Base-by-base conservation (phyloP, 2,113 vertebrate species). In the Paratilapia polleni region DNA sequence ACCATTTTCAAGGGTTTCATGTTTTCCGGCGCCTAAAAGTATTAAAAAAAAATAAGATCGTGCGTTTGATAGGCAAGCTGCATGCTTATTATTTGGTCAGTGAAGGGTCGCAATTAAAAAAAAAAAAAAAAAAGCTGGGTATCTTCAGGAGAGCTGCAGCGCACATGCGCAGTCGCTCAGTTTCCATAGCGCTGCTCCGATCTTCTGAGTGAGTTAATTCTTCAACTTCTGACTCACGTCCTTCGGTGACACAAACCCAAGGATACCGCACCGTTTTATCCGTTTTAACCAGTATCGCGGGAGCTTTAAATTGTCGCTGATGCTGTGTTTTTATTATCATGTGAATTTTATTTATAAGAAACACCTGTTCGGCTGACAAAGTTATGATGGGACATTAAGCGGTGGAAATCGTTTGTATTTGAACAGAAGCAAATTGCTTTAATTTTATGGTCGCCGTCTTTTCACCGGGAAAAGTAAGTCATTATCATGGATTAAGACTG, bases 161-260 rank as follows among this genome's bases (percentile, higher is more conserved):
- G 52, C 91, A 22, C 92, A 90, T 92, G 94, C 92, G 92, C 87
- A 13, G 49, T 12, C 6, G 20, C 7, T 2, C 80, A 28, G 94
- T 95, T 94, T 63, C 93, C 93, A 95, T 94, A 84, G 92, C 84
- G 82, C 84, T 77, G 59, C 13, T 34, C 6, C n/a, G 86, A 87
- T 78, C 82, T 84, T 81, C 85, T 83, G 90, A 92, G 88, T 80
- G 88, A 91, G 87, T 87, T 88, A 91, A 73, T 90, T 90, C 74
- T 89, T 63, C 34, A 92, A 92, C 86, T 93, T 90, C 64, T 86
- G 77, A 81, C 73, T 84, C 81, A 1, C 61, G 75, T 83, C 86
- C 43, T 58, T 57, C 41, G 22, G 2, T 13, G 57, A 68, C 56
- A 68, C 10, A 76, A 56, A 63, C 5, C 15, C 24, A 11, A 79